These are phyloP conservation scores for Galaxias olidus DNA, from an alignment of 2,797 vertebrate species.

Conservation along the genomic window DNA sequence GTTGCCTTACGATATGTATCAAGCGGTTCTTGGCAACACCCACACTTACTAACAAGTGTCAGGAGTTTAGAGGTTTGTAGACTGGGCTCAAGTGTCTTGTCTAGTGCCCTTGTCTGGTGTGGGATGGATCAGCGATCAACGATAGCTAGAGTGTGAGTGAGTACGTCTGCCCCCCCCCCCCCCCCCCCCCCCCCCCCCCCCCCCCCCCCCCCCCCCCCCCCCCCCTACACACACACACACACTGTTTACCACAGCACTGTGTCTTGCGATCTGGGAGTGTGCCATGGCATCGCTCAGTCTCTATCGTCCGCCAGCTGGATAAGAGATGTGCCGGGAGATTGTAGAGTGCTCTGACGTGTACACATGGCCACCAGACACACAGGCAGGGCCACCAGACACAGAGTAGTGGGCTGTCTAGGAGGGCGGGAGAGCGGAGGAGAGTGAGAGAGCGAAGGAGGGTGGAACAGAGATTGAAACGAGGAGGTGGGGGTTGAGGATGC, in stretches of 20 bases:
- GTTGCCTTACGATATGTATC: too few relatives aligned
- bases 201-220: too few relatives aligned
- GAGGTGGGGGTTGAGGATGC: neutral
- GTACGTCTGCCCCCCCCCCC: neutral
- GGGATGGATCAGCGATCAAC: slow-evolving; percentile 1
- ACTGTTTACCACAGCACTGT: neutral
- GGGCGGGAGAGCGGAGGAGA: too few relatives aligned
- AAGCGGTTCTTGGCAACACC: too few relatives aligned
- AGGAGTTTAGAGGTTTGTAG: neutral
- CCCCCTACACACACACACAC: too few relatives aligned
- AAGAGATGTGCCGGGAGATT: slow-evolving; percentile 12
- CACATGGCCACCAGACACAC: too few relatives aligned
- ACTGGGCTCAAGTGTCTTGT: neutral
- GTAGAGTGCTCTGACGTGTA: neutral
- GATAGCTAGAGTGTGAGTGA: neutral
- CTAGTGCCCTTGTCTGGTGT: slow-evolving; percentile 3
- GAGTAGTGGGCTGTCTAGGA: too few relatives aligned
- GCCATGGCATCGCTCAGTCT: slow-evolving; percentile 6
- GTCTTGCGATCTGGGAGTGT: slow-evolving; percentile 4
- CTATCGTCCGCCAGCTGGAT: neutral
- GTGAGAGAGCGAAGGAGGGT: neutral
- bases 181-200: too few relatives aligned
- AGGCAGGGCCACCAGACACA: neutral
- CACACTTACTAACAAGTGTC: too few relatives aligned
- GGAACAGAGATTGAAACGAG: neutral